Evolutionary conservation across 1,140 invertebrate species (phyloP).

Genomic region (Panagrolaimus sp.): DNA sequence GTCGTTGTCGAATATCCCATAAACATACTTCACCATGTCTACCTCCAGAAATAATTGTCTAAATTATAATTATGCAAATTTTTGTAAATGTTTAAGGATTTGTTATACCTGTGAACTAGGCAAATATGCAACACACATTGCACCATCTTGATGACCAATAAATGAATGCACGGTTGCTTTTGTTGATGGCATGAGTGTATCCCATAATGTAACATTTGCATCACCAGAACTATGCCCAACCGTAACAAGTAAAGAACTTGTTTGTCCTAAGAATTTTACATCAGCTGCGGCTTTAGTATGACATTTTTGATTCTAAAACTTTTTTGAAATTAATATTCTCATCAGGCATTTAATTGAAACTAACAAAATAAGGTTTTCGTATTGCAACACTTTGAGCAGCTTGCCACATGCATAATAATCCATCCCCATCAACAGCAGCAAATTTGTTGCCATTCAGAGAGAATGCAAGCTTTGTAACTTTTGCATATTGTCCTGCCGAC

Average conservation of each 20-base stretch:
- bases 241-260: constrained; percentile 91
- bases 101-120: constrained; percentile 44
- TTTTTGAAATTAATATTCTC: neutral
- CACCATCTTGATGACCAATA: constrained; percentile 48
- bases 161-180: constrained; percentile 75
- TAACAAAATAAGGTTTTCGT: constrained; percentile 88
- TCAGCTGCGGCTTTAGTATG: constrained; percentile 94
- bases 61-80: constrained; percentile 19
- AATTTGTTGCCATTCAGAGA: constrained; percentile 90
- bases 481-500: constrained; percentile 81
- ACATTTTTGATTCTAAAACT: constrained; percentile 80
- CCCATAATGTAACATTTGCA: constrained; percentile 96
- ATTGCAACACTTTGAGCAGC: constrained; percentile 75
- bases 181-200: constrained; percentile 87
- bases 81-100: constrained; percentile 22
- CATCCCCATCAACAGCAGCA: constrained; percentile 58
- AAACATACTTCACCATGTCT: constrained; percentile 91
- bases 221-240: constrained; percentile 91
- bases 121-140: constrained; percentile 49
- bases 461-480: constrained; percentile 88
- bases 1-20: constrained; percentile 71
- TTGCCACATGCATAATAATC: constrained; percentile 64
- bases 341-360: constrained; percentile 58
- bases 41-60: constrained; percentile 74
- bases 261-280: constrained; percentile 86